phyloP scores from a whole-genome alignment of 1,140 invertebrate species.

The Neuroterus valhalla region DNA sequence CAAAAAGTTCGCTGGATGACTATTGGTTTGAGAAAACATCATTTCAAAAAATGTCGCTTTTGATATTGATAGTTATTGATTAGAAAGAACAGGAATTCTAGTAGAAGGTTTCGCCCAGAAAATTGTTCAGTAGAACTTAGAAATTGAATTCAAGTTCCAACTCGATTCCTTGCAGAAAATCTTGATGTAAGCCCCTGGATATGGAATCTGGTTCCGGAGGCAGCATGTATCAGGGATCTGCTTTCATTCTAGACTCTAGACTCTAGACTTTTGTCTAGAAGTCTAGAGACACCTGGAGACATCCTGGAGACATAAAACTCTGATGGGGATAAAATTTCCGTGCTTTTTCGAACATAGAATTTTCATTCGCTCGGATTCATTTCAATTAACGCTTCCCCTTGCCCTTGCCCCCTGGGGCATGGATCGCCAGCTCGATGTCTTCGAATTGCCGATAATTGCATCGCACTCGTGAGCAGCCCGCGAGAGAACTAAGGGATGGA shows the following conservation, averaged over 20 bases:
- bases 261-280: too few species aligned
- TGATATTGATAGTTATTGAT: too few species aligned
- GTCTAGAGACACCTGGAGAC: too few species aligned
- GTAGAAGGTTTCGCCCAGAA: too few species aligned
- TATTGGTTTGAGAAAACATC: too few species aligned
- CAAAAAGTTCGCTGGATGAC: too few species aligned
- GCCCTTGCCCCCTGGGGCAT: slow-evolving; percentile 53
- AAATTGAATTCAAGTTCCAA: slow-evolving; percentile 22
- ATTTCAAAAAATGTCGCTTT: too few species aligned
- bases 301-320: slow-evolving; percentile 39
- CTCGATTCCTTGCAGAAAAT: slow-evolving; percentile 1
- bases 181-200: slow-evolving; percentile 21
- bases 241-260: not conserved
- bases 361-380: slow-evolving; percentile 61
- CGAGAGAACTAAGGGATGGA: slow-evolving; percentile 53
- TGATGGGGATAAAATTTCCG: slow-evolving; percentile 47
- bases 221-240: not conserved
- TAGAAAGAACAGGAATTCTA: too few species aligned
- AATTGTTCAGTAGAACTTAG: too few species aligned
- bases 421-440: slow-evolving; percentile 55
- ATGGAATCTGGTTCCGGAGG: slow-evolving; percentile 10
- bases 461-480: slow-evolving; percentile 51
- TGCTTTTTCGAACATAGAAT: slow-evolving; percentile 43
- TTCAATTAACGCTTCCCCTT: slow-evolving; percentile 56
- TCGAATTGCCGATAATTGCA: slow-evolving; percentile 59